Evolutionary conservation across 2,888 invertebrate species (phyloP), one percentile per base, ranked within the genome.

Genomic region (Drosophila kanekoi): DNA sequence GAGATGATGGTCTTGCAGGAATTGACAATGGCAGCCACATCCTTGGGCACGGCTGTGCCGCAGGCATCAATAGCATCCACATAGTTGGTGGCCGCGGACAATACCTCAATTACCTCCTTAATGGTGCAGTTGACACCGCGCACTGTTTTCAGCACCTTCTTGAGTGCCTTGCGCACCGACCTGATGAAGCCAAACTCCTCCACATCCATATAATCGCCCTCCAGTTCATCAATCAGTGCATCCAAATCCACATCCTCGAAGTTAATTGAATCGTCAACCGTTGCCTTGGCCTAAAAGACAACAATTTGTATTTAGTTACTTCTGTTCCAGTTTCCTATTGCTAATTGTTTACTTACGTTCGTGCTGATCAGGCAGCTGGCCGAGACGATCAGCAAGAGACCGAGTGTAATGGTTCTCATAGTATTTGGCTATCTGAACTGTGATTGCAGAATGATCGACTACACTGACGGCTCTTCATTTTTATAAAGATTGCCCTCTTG

Each of bases 281-380:
- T 20, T 20, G 47, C 73, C 20, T 61, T 62, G 43, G 66, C 73
- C 87, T 81, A 32, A 3, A 41, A 18, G 3, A 4, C 5, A 9
- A n/a, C 37, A 11, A 11, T 38, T 16, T 37, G 23, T 51, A 16
- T 5, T 2, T 28, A 40, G 6, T 16, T 16, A 52, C 38, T 32
- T 28, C 8, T 28, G 28, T 2, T 16, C 16, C 40, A 40, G 32
- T 52, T 10, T 13, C 6, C 23, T 44, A 33, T 44, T 40, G n/a
- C 14, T 8, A 11, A 4, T n/a, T 40, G 16, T n/a, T 4, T n/a
- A 74, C 84, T 83, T 64, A 87, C 87, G 37, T 58, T 61, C 20
- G 45, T 38, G 81, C 56, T 47, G 33, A 81, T 70, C 45, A 86
- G 56, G 61, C 73, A 86, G 65, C 81, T 59, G 61, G 61, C 81